Conservation (phyloP, 2,113 vertebrate species). For the Brachirus orientalis region DNA sequence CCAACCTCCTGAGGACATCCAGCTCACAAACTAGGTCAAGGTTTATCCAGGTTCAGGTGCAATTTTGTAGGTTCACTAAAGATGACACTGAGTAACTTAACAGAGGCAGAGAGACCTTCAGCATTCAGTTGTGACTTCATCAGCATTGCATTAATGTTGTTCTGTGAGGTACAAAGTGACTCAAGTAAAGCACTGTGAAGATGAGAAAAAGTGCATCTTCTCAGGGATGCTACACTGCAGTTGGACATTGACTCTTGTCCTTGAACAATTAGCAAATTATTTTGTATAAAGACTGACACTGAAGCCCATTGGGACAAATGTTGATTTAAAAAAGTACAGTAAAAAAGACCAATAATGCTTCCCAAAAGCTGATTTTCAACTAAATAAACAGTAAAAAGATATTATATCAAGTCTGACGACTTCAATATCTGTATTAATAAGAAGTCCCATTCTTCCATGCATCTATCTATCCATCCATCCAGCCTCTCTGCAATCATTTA, state of each 20-base stretch:
- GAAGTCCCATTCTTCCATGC: too few species aligned
- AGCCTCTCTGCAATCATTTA: too few species aligned
- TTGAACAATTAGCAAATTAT: not conserved
- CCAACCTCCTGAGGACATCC: constrained; percentile 61
- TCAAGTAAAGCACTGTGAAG: constrained; percentile 6
- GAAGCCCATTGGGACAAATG: not conserved
- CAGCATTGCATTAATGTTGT: constrained; percentile 28
- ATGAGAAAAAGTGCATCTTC: too few species aligned
- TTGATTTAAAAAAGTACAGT: not conserved
- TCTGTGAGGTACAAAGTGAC: constrained; percentile 43
- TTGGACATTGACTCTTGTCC: not conserved
- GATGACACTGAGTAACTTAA: constrained; percentile 43
- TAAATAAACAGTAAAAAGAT: too few species aligned
- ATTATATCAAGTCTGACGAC: too few species aligned
- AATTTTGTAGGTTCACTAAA: constrained; percentile 72
- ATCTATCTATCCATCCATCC: too few species aligned
- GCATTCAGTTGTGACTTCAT: constrained; percentile 54
- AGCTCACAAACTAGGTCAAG: constrained; percentile 73
- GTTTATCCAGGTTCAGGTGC: constrained; percentile 75
- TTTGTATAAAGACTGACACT: too few species aligned
- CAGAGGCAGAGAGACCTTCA: constrained; percentile 62
- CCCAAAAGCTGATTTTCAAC: too few species aligned
- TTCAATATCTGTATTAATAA: too few species aligned
- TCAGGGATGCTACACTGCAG: not conserved
- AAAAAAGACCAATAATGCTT: too few species aligned